Base-by-base conservation (phyloP, 2,113 vertebrate genomes). In the Camelus bactrianus region DNA sequence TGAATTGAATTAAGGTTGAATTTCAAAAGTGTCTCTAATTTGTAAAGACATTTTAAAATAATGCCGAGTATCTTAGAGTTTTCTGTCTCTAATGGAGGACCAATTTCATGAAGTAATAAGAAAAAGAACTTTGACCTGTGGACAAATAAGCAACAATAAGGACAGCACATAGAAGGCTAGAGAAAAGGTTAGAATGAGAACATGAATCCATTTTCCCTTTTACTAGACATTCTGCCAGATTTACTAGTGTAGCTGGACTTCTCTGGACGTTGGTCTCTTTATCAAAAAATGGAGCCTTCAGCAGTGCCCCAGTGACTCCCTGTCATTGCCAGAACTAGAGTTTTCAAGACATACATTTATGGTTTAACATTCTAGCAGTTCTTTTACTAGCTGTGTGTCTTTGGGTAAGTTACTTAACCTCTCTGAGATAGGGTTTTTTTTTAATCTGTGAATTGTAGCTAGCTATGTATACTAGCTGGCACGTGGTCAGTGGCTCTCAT, bases 41-140 rank as follows among this genome's bases (percentile, higher is more conserved):
- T 64, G 19, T 83, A 50, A 87, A 95, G 56, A 83, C 46, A 50
- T 90, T 94, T 97, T 77, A 17, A 95, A 96, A 94, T 22, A 48
- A 42, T 0, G 19, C 19, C 54, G 72, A 69, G 6, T 38, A 32
- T 54, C 70, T 38, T 32, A 35, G 30, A 35, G 48, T 95, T 77
- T 94, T 94, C 32, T 20, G 3, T 12, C 13, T 94, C 12, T 26
- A 67, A 30, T 50, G 26, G 67, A 89, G 15, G 30, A 17, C 48
- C 46, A 60, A 0, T 93, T 81, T 79, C 80, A 62, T 62, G 17
- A 67, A 67, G 26, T 32, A 62, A 32, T 48, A 30, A 89, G n/a
- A 17, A 79, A 79, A 35, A 22, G n/a, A 1, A 6, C 30, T 89
- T 73, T 64, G 58, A 32, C 67, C 56, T 35, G 30, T 54, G 35